These are phyloP conservation scores for Coregonus suidteri DNA, from an alignment of 2,797 vertebrate genomes.

Conservation along the genomic window DNA sequence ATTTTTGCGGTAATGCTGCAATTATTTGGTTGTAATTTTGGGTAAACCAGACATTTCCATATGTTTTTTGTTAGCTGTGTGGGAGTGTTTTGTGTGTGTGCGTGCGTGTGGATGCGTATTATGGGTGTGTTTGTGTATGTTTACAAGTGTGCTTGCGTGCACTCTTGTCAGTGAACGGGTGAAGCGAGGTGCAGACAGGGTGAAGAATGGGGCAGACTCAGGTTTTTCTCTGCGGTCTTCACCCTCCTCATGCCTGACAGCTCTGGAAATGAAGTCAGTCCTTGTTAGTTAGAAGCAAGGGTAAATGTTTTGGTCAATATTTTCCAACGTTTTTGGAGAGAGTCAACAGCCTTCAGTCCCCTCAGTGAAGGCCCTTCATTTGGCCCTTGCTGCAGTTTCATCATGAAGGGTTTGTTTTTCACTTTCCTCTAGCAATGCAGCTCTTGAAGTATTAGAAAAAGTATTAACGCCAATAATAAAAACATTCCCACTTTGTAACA, in stretches of 20 bases:
- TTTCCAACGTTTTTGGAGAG: neutral
- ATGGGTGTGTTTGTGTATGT: neutral
- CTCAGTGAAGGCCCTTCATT: neutral
- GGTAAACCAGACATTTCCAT: too few species aligned
- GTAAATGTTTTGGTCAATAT: conserved; percentile 2
- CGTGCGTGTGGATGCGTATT: neutral
- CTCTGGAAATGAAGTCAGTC: conserved; percentile 18
- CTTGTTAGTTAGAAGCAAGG: conserved; percentile 13
- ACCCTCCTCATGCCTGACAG: neutral
- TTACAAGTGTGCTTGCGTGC: neutral
- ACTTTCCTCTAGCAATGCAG: neutral
- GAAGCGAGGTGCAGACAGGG: neutral
- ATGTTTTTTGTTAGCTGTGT: too few species aligned
- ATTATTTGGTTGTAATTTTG: too few species aligned
- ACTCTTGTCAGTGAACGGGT: neutral
- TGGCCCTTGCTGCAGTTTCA: neutral
- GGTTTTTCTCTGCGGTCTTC: conserved; percentile 10
- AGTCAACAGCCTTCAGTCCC: conserved; percentile 4
- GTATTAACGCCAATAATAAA: neutral
- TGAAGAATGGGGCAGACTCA: conserved; percentile 13
- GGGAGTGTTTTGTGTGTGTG: neutral
- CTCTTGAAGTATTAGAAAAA: neutral
- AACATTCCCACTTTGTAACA: neutral
- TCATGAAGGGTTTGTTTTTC: neutral
- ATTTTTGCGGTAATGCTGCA: too few species aligned